A percentile compares a stretch with the other conserved stretches of the same genome.
phyloP scores from a whole-genome alignment of 2,797 vertebrate genomes.

The Phaenicophaeus curvirostris region DNA sequence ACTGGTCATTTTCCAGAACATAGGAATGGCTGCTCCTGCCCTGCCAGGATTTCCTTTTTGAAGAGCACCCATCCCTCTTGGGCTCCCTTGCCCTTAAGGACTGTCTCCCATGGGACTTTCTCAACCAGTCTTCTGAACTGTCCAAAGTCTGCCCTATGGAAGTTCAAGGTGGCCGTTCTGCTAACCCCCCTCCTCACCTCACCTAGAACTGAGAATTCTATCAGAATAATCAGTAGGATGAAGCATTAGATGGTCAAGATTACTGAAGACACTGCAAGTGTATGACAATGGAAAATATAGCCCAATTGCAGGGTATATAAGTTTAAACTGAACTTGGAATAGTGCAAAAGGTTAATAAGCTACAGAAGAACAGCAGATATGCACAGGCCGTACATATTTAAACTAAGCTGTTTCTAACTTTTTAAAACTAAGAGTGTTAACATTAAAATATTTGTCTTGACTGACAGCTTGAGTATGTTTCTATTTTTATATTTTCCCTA shows the following conservation, averaged over 20 bases:
- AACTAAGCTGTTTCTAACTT: not conserved
- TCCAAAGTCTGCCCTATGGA: too few species aligned
- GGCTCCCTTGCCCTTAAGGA: too few species aligned
- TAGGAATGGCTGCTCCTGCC: too few species aligned
- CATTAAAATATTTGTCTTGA: slow-evolving; percentile 35
- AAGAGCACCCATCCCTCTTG: too few species aligned
- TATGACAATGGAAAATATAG: not conserved
- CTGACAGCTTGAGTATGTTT: slow-evolving; percentile 9
- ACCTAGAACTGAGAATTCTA: too few species aligned
- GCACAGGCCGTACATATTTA: not conserved
- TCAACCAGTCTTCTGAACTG: too few species aligned
- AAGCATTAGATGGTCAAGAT: not conserved
- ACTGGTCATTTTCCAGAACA: too few species aligned
- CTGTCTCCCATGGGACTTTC: too few species aligned
- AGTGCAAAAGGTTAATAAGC: not conserved
- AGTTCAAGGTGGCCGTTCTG: too few species aligned
- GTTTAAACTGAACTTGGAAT: not conserved
- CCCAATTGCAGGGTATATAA: not conserved
- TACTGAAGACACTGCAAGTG: not conserved
- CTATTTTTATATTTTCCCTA: slow-evolving; percentile 48
- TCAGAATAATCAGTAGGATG: not conserved
- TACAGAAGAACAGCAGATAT: not conserved
- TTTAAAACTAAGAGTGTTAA: not conserved
- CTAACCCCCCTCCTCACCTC: too few species aligned
- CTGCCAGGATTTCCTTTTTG: too few species aligned